These are phyloP conservation scores for Orius insidiosus DNA, from an alignment of 1,140 invertebrate genomes.

Conservation along the genomic window DNA sequence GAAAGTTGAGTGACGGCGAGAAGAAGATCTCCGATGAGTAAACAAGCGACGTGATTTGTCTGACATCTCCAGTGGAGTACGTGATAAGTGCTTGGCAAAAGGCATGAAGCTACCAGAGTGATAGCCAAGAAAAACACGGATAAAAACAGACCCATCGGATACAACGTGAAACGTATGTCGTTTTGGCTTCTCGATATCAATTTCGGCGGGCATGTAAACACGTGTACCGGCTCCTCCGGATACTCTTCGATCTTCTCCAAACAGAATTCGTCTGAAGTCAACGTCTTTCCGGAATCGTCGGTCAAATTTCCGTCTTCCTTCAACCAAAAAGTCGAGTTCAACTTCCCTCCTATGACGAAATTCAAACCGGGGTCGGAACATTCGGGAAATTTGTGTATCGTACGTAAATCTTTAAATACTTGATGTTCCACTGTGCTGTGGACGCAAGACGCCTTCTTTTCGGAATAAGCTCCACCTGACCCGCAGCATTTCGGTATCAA, in stretches of 20 bases:
- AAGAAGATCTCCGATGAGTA: slow-evolving; percentile 56
- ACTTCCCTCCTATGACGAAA: slow-evolving; percentile 29
- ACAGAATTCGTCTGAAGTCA: slow-evolving; percentile 37
- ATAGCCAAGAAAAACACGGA: slow-evolving; percentile 59
- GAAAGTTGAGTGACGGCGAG: slow-evolving; percentile 54
- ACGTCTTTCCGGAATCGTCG: slow-evolving; percentile 24
- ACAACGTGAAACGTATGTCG: slow-evolving; percentile 44
- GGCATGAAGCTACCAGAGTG: slow-evolving; percentile 52
- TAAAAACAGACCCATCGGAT: slow-evolving; percentile 54
- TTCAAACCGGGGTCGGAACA: slow-evolving; percentile 24
- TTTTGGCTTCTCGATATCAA: slow-evolving; percentile 31
- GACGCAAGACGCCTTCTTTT: slow-evolving; percentile 29
- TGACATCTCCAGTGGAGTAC: slow-evolving; percentile 70
- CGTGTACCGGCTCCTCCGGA: slow-evolving; percentile 29
- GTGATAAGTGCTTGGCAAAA: slow-evolving; percentile 61
- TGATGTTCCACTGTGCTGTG: slow-evolving; percentile 22
- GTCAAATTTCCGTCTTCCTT: slow-evolving; percentile 29
- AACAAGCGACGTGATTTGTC: slow-evolving; percentile 61
- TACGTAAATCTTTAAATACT: slow-evolving; percentile 11
- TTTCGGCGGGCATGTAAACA: slow-evolving; percentile 37
- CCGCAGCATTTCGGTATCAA: slow-evolving; percentile 39
- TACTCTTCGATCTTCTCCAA: slow-evolving; percentile 36
- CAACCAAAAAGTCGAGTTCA: slow-evolving; percentile 26
- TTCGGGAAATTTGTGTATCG: slow-evolving; percentile 30
- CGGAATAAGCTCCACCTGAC: slow-evolving; percentile 34